phyloP scores from a whole-genome alignment of 1,140 invertebrate species.

The Pararge aegeria region DNA sequence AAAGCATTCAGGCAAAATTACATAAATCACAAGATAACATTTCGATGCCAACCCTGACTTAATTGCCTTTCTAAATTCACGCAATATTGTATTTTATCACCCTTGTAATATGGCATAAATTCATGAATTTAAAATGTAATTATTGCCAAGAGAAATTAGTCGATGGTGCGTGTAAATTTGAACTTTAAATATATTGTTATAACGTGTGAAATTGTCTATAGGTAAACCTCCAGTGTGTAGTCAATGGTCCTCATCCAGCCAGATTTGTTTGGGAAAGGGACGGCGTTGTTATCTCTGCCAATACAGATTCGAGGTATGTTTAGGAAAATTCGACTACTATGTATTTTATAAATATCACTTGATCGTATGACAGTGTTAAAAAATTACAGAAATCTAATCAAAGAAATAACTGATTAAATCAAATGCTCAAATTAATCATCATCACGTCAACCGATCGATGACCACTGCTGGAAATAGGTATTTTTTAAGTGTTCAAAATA shows the following conservation, averaged over 20 bases:
- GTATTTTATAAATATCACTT: constrained; percentile 4
- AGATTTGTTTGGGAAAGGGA: constrained; percentile 72
- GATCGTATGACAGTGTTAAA: not conserved
- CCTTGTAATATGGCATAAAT: constrained; percentile 33
- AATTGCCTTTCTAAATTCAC: constrained; percentile 40
- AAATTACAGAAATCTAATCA: not conserved
- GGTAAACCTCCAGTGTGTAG: constrained; percentile 62
- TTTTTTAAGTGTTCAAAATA: not conserved
- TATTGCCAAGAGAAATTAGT: constrained; percentile 19
- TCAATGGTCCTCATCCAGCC: constrained; percentile 62
- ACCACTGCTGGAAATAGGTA: no score
- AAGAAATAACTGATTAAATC: no score
- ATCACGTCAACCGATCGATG: no score
- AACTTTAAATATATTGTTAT: constrained; percentile 15
- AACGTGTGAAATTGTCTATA: constrained; percentile 35
- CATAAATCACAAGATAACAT: constrained; percentile 16
- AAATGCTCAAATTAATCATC: no score
- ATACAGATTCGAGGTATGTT: constrained; percentile 68
- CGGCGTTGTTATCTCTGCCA: constrained; percentile 63
- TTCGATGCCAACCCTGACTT: constrained; percentile 22
- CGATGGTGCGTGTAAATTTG: constrained; percentile 4
- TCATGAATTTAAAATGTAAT: constrained; percentile 46
- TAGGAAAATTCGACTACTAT: constrained; percentile 11
- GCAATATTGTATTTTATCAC: constrained; percentile 45
- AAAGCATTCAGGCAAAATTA: not conserved